Evolutionary conservation across 2,797 vertebrate genomes (phyloP).

Genomic region (Mastacembelus armatus): DNA sequence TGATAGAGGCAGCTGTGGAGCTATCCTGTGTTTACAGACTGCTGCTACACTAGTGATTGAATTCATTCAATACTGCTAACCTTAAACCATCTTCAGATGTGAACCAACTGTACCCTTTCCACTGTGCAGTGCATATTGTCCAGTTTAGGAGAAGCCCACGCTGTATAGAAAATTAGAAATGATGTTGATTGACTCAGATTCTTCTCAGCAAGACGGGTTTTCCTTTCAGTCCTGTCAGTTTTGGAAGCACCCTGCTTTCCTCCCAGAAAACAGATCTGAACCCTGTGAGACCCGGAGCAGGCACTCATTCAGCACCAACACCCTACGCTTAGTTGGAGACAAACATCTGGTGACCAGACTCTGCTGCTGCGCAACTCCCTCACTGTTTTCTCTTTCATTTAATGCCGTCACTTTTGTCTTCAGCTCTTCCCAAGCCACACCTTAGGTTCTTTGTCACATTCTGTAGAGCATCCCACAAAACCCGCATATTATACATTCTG

Average conservation of each 20-base stretch:
- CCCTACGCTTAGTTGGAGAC: slow-evolving; percentile 59
- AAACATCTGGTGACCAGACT: slow-evolving; percentile 79
- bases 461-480: slow-evolving; percentile 34
- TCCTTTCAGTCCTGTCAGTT: slow-evolving; percentile 26
- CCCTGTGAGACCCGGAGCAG: slow-evolving; percentile 50
- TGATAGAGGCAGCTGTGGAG: slow-evolving; percentile 12
- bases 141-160: slow-evolving; percentile 5
- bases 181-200: slow-evolving; percentile 9
- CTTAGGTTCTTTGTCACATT: slow-evolving; percentile 43
- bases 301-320: slow-evolving; percentile 59
- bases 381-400: slow-evolving; percentile 54
- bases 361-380: slow-evolving; percentile 43
- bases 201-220: slow-evolving; percentile 21
- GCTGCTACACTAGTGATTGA: slow-evolving; percentile 30
- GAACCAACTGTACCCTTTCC: slow-evolving; percentile 32
- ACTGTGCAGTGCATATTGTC: not conserved
- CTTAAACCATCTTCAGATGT: slow-evolving; percentile 32
- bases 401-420: slow-evolving; percentile 51
- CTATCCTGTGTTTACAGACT: not conserved
- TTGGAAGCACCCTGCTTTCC: slow-evolving; percentile 37
- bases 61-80: too few relatives aligned
- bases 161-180: slow-evolving; percentile 30
- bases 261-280: slow-evolving; percentile 60
- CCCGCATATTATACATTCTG: slow-evolving; percentile 46
- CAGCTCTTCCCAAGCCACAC: slow-evolving; percentile 61